Base-by-base conservation (phyloP, 2,113 vertebrate genomes). In the Bos taurus region DNA sequence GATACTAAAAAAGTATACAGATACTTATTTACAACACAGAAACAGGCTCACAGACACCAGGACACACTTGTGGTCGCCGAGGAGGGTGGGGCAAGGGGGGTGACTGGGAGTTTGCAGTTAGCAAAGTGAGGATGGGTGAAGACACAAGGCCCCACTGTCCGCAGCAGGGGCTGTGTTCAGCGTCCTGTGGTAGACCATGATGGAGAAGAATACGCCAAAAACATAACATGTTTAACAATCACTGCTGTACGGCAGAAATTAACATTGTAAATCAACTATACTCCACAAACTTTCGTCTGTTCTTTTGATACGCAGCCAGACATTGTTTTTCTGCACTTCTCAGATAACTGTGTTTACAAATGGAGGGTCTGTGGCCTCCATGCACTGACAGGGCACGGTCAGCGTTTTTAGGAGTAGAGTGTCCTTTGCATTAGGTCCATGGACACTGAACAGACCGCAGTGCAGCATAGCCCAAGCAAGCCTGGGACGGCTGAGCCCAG, bases 211-310 rank as follows among this genome's bases (percentile, higher is more conserved):
- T 0, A 3, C 12, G 28, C 0, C 2, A 21, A 33, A 50, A 2
- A 7, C 2, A 2, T 3, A 2, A 2, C 0, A 17, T n/a, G 6
- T 23, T 11, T 7, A n/a, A 7, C 48, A n/a, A 1, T 2, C 48
- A 14, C 48, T n/a, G 48, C 80, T 7, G 19, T 0, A 4, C 30
- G 7, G 30, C 48, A 14, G 80, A 7, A 3, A 4, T 1, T 0
- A 7, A 13, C 30, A 2, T 2, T 7, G 19, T 4, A 23, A n/a
- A 13, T 2, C 80, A 7, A 2, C 16, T 33, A 0, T 0, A 1
- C 30, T 52, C 21, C 48, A 26, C 13, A 4, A 1, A 26, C 14
- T 40, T 7, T 2, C 12, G 1, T 43, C 11, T 77, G 13, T 2
- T 83, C 21, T 7, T n/a, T 2, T 15, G 13, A 36, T 4, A 25